Conservation (phyloP, 2,888 invertebrate genomes). For the Caenorhabditis parvicauda region DNA sequence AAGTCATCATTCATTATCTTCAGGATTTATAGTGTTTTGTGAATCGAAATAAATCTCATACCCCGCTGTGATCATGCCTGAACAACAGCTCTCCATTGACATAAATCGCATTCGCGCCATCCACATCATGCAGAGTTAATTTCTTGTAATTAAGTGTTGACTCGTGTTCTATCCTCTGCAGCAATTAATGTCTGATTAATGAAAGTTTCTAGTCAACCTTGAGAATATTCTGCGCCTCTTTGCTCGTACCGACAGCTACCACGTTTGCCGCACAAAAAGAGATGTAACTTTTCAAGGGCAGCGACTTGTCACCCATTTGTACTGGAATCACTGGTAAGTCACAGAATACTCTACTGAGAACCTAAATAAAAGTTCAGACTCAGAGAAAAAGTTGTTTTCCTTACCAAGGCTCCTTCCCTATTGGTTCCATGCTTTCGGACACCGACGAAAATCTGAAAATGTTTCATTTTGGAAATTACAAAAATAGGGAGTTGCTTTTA, state of each 20-base stretch:
- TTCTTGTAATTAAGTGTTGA: neutral
- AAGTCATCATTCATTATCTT: no score
- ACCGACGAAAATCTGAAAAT: neutral
- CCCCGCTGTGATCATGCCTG: neutral
- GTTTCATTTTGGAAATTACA: neutral
- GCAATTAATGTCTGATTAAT: neutral
- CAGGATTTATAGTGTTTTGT: no score
- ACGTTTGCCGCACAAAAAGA: neutral
- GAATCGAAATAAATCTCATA: neutral
- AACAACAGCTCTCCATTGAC: neutral
- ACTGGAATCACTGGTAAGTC: neutral
- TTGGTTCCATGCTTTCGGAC: neutral
- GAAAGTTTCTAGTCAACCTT: neutral
- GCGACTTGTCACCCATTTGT: neutral
- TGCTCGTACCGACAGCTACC: neutral
- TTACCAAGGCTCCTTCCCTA: neutral
- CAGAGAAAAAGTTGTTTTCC: neutral
- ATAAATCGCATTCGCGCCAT: neutral
- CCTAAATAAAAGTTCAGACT: neutral
- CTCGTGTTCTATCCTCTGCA: neutral
- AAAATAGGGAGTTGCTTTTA: no score
- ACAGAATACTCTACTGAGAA: neutral
- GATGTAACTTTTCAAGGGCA: neutral
- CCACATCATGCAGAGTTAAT: neutral
- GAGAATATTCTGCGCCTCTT: neutral